Evolutionary conservation across 2,888 invertebrate genomes (phyloP).

Genomic region (Athrips mouffetella): DNA sequence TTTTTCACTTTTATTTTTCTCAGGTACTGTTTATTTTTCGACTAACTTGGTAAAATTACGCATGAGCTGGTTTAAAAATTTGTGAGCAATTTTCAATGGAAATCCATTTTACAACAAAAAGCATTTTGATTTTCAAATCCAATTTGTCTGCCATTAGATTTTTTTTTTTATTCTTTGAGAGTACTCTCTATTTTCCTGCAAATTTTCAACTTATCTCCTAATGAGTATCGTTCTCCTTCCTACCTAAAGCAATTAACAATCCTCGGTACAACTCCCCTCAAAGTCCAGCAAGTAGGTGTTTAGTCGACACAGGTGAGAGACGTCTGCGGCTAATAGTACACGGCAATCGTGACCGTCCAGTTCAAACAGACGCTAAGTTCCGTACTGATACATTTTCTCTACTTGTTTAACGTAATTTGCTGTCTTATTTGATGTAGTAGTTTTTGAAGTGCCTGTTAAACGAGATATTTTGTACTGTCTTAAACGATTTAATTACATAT

Average conservation of each 20-base stretch:
- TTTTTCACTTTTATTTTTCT: constrained; percentile 26
- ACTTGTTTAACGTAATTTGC: no score
- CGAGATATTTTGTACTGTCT: no score
- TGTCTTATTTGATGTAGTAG: no score
- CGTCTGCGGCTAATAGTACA: constrained; percentile 68
- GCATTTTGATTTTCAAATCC: no score
- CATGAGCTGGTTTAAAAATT: not conserved
- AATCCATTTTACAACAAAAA: not conserved
- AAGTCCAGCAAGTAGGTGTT: constrained; percentile 19
- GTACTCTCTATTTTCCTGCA: no score
- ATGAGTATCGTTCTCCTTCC: not conserved
- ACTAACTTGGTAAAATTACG: not conserved
- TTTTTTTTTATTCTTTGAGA: no score
- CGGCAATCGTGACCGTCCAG: constrained; percentile 62
- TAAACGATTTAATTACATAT: no score
- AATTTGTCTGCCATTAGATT: no score
- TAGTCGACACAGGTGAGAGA: constrained; percentile 55
- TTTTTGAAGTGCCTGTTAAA: no score
- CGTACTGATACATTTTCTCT: no score
- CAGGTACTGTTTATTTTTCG: constrained; percentile 6
- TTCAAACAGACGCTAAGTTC: constrained; percentile 65
- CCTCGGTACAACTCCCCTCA: not conserved
- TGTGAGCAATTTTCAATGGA: not conserved
- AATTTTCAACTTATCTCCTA: no score
- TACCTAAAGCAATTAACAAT: not conserved